Evolutionary conservation across 2,113 vertebrate species (phyloP).

Genomic region (Ranitomeya variabilis): DNA sequence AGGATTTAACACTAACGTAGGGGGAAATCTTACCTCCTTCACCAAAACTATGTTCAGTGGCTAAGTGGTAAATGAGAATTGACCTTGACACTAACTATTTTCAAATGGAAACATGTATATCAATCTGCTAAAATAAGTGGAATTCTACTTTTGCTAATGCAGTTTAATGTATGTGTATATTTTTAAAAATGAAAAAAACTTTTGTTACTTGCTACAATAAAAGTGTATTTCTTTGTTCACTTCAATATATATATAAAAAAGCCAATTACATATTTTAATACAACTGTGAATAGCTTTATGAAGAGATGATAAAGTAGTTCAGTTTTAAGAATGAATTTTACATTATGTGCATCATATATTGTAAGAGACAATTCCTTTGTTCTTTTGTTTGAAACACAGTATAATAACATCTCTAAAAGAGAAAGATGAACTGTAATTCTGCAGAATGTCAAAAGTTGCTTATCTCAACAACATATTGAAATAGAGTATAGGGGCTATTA

Average conservation of each 20-base stretch:
- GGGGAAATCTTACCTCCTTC: too few species aligned
- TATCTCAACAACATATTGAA: slow-evolving; percentile 44
- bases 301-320: background rate
- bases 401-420: slow-evolving; percentile 6
- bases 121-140: too few species aligned
- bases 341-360: background rate
- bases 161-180: too few species aligned
- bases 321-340: background rate
- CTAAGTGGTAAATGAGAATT: background rate
- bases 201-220: background rate
- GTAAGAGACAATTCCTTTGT: slow-evolving; percentile 24
- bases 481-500: slow-evolving; percentile 20
- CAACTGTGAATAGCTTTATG: background rate
- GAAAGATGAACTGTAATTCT: slow-evolving; percentile 13
- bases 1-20: too few species aligned
- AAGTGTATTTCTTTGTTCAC: background rate
- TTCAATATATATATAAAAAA: background rate
- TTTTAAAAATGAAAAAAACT: background rate
- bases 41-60: too few species aligned
- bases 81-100: background rate
- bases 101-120: background rate
- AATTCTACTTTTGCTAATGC: too few species aligned
- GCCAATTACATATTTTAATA: background rate
- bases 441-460: slow-evolving; percentile 43
- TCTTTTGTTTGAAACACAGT: slow-evolving; percentile 11